Conservation (phyloP, 92 coral and sea anemone species). For the Umimayanthus chanpuru region DNA sequence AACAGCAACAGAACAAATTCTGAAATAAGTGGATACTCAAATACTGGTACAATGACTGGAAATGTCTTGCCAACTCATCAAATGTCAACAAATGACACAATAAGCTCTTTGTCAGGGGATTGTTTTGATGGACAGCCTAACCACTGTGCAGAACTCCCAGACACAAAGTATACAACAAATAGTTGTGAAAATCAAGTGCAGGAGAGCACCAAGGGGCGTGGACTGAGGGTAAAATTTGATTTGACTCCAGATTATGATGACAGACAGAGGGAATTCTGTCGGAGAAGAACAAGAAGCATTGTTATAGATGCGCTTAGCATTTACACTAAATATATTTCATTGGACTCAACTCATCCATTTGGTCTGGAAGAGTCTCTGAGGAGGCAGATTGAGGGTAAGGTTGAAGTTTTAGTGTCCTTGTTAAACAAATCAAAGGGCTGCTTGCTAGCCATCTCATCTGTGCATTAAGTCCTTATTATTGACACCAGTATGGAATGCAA, state of each 20-base stretch:
- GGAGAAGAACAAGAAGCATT: constrained; percentile 82
- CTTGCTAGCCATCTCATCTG: too few relatives aligned
- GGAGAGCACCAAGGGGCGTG: constrained; percentile 23
- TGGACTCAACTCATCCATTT: constrained; percentile 93
- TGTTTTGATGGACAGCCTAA: background rate
- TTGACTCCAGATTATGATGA: constrained; percentile 82
- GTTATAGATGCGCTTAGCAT: constrained; percentile 95
- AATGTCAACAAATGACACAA: background rate
- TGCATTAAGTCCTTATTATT: too few relatives aligned
- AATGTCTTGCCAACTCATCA: background rate
- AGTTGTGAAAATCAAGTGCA: background rate
- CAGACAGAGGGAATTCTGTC: constrained; percentile 74
- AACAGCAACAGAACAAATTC: background rate
- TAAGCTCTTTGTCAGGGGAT: background rate
- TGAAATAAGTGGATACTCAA: background rate
- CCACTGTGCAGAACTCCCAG: background rate
- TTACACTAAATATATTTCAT: constrained; percentile 90
- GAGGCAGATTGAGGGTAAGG: constrained; percentile 89
- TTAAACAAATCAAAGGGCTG: too few relatives aligned
- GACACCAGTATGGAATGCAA: too few relatives aligned
- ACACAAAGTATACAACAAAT: background rate
- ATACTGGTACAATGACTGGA: background rate
- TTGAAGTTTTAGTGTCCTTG: too few relatives aligned
- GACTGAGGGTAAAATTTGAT: constrained; percentile 81
- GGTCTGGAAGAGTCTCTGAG: constrained; percentile 89